A percentile compares a stretch with the other conserved stretches of the same genome.
Conservation (phyloP, 2,797 vertebrate species). For the Lindbergichthys nudifrons region DNA sequence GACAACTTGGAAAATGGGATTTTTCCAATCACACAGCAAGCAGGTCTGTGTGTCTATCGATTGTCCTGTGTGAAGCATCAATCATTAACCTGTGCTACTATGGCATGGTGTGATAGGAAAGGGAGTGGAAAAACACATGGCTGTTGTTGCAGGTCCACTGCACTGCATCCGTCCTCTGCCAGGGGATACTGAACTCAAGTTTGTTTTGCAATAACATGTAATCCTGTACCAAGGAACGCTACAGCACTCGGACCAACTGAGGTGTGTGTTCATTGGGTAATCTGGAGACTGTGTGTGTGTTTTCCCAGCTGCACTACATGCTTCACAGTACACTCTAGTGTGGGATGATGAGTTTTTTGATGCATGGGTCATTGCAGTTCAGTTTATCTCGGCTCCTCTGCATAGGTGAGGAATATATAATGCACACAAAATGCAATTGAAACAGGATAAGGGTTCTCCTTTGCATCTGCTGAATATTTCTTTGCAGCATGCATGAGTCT, state of each 20-base stretch:
- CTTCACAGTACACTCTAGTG: conserved; percentile 55
- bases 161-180: conserved; percentile 40
- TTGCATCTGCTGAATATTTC: conserved; percentile 27
- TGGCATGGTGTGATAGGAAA: conserved; percentile 22
- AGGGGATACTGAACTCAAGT: conserved; percentile 55
- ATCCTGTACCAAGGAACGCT: conserved; percentile 56
- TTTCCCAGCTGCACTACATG: conserved; percentile 68
- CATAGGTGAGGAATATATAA: conserved; percentile 42
- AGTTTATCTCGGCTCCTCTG: conserved; percentile 48
- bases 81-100: conserved; percentile 69
- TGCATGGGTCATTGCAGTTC: conserved; percentile 64
- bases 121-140: conserved; percentile 68
- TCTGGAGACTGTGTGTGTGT: conserved; percentile 47
- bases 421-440: conserved; percentile 51
- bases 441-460: conserved; percentile 32
- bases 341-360: conserved; percentile 49
- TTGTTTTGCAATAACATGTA: conserved; percentile 75
- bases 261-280: conserved; percentile 60
- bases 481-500: conserved; percentile 26
- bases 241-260: conserved; percentile 48
- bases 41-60: conserved; percentile 34
- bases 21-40: conserved; percentile 49
- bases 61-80: conserved; percentile 44
- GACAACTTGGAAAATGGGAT: conserved; percentile 24
- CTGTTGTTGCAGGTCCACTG: conserved; percentile 33